phyloP scores from a whole-genome alignment of 1,140 invertebrate genomes.

The Pseudomyrmex concolor region DNA sequence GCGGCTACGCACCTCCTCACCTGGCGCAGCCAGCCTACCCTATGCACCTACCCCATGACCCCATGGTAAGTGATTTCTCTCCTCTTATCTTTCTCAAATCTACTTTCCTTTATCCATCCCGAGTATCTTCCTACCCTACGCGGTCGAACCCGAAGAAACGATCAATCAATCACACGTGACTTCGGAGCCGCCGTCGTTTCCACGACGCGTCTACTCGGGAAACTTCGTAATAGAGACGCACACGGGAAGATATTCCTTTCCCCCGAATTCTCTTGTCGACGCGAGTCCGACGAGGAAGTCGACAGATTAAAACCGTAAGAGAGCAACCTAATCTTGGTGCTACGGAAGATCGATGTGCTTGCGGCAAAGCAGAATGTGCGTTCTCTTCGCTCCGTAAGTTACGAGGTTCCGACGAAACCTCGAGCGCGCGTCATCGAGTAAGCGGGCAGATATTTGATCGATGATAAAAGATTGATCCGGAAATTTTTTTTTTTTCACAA shows the following conservation, averaged over 20 bases:
- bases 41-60: constrained; percentile 87
- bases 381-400: constrained; percentile 1
- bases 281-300: constrained; percentile 47
- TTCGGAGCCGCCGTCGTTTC: constrained; percentile 44
- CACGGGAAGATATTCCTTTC: constrained; percentile 27
- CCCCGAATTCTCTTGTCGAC: constrained; percentile 38
- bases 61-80: constrained; percentile 86
- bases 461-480: constrained; percentile 35
- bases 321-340: constrained; percentile 46
- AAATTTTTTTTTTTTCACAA: background rate
- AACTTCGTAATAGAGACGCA: constrained; percentile 57
- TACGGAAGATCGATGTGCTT: constrained; percentile 47
- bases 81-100: background rate
- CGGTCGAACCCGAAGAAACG: constrained; percentile 30
- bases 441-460: constrained; percentile 22
- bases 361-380: background rate
- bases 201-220: background rate
- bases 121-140: background rate
- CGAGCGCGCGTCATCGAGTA: constrained; percentile 5
- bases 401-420: constrained; percentile 32
- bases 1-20: constrained; percentile 83
- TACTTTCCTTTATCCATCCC: constrained; percentile 19
- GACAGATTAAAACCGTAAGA: constrained; percentile 56
- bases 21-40: constrained; percentile 84
- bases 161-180: constrained; percentile 66